Base-by-base conservation (phyloP, 2,888 invertebrate species). In the Therioaphis trifolii region DNA sequence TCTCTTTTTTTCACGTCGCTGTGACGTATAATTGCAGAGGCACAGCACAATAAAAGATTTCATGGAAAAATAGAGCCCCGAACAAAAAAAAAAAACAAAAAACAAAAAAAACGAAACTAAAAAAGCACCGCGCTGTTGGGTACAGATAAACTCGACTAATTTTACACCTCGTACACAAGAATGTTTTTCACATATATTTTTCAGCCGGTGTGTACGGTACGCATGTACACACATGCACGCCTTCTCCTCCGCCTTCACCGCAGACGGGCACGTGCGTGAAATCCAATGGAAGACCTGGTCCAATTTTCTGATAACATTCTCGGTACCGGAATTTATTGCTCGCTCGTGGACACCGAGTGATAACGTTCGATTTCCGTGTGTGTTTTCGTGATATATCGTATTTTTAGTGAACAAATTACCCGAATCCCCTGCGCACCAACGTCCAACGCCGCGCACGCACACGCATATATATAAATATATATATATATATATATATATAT, bases 131-230 rank as follows among this genome's bases (percentile, higher is more conserved):
- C 27, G 79, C 79, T 71, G 79, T 40, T 80, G 71, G 71, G 21
- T 46, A 80, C 79, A 80, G 79, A 80, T 80, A 80, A 80, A 80
- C 43, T 55, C n/a, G n/a, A 71, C 79, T 80, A 80, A 80, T 80
- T 80, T 80, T 80, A 80, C 79, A 80, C 79, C 58, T 80, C 55
- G 58, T 80, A 71, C 79, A 80, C 79, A 80, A 80, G 46, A 80
- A 80, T 58, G 40, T 79, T 71, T 78, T 78, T 71, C 52, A 1
- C 55, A 12, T 40, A 21, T 21, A 35, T n/a, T n/a, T n/a, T 21
- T 27, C 24, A 4, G 18, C 11, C 27, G n/a, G 55, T 63, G 15
- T 14, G 15, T 9, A 46, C 4, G 43, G 35, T 27, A 29, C 12
- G 4, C 24, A 1, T 4, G 21, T 12, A 49, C 29, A 21, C 46